Base-by-base conservation (phyloP, 2,113 vertebrate genomes). In the Bufo gargarizans region DNA sequence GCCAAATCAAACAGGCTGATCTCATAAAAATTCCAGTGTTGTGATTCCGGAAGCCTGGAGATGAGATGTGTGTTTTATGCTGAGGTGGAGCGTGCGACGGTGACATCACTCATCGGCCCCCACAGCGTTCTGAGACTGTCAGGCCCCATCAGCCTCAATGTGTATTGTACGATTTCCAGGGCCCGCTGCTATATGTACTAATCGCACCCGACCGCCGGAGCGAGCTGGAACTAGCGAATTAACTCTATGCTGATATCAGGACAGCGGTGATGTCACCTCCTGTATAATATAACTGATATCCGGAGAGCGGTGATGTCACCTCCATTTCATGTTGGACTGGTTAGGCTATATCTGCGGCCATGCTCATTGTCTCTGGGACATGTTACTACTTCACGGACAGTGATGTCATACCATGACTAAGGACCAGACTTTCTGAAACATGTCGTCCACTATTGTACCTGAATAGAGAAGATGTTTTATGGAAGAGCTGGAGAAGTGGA, bases 11-110 rank as follows among this genome's bases (percentile, higher is more conserved):
- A 76, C 72, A 19, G 6, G 45, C 47, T 11, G 6, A 76, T 19
- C 72, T 76, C 45, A 76, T 49, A 76, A 76, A 76, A 19, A 76
- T 76, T 76, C 72, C 72, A 76, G 20, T 76, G 45, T 76, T 76
- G 47, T 76, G 72, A 45, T 74, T 45, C 3, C 2, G 47, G 72
- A 76, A 50, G 71, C 33, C 71, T 16, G 71, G 43, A 45, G 43
- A 45, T 74, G 71, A 74, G 16, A 74, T 74, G 6, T 10, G 67
- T 69, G 67, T 69, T 33, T 69, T 16, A 74, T 19, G 43, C 7
- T 3, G 13, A 33, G 69, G 45, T 9, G 45, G 16, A 74, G 71
- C 14, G 71, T 49, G 71, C 14, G 71, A 10, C 45, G 17, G 72
- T 4, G 72, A 50, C 7, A 6, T 6, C 43, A 0, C 2, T 20